A percentile compares a stretch with the other conserved stretches of the same genome.
phyloP scores from a whole-genome alignment of 2,113 vertebrate genomes.

The Trogon melanurus region DNA sequence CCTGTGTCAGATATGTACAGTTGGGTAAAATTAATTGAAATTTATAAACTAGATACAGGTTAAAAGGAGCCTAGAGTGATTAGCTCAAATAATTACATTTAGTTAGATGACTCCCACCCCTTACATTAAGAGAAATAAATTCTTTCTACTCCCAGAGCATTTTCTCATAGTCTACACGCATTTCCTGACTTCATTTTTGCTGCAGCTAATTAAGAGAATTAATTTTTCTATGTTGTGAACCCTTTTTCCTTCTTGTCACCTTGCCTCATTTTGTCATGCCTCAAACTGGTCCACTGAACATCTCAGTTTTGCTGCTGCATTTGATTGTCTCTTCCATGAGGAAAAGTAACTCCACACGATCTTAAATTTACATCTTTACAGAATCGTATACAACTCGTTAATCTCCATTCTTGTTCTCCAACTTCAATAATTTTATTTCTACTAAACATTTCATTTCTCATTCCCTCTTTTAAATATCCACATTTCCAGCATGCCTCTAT shows the following conservation, averaged over 20 bases:
- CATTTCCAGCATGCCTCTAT: neutral
- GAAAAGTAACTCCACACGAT: neutral
- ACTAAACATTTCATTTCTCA: neutral
- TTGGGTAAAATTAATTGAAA: constrained; percentile 6
- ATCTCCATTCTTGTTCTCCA: neutral
- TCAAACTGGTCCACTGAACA: neutral
- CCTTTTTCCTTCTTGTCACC: neutral
- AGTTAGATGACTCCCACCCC: neutral
- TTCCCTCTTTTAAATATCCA: neutral
- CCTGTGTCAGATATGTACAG: neutral
- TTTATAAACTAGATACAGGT: neutral
- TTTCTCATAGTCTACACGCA: neutral
- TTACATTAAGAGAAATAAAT: neutral
- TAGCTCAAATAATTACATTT: constrained; percentile 42
- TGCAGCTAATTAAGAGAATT: neutral
- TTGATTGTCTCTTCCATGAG: neutral
- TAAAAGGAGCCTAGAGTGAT: constrained; percentile 8
- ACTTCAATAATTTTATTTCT: neutral
- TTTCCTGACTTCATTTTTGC: neutral
- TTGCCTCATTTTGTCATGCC: neutral
- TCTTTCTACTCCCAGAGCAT: neutral
- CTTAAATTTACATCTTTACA: neutral
- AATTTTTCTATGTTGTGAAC: neutral
- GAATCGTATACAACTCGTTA: neutral
- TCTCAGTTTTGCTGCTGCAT: neutral